Conservation (phyloP, 1,140 invertebrate genomes). For the Cydia splendana region DNA sequence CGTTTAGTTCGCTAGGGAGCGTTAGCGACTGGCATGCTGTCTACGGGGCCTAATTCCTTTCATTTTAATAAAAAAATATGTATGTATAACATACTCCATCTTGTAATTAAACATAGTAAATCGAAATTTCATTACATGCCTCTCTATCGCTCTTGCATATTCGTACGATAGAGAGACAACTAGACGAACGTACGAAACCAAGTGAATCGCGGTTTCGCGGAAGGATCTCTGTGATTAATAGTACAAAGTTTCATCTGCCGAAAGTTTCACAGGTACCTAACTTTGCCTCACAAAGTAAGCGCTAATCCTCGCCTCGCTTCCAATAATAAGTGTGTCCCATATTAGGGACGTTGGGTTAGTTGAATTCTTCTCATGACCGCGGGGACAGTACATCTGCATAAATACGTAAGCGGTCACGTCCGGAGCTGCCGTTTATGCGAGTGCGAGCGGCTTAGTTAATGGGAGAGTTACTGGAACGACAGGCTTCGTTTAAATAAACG, state of each 20-base stretch:
- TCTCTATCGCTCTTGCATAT: too few species aligned
- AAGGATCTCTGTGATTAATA: background rate
- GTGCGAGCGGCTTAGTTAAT: constrained; percentile 52
- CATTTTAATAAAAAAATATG: too few species aligned
- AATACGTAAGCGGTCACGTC: constrained; percentile 73
- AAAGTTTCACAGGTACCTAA: background rate
- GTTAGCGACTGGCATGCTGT: too few species aligned
- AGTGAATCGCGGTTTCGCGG: too few species aligned
- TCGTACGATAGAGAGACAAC: too few species aligned
- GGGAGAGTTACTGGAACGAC: constrained; percentile 36
- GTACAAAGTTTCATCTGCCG: background rate
- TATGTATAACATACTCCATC: too few species aligned
- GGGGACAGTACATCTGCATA: constrained; percentile 65
- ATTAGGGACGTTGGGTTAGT: constrained; percentile 49
- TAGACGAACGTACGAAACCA: too few species aligned
- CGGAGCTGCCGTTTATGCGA: constrained; percentile 48
- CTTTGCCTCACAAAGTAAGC: constrained; percentile 2
- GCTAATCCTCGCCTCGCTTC: constrained; percentile 58
- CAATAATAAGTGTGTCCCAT: constrained; percentile 61
- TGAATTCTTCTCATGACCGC: constrained; percentile 61
- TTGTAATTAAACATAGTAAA: too few species aligned
- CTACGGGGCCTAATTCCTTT: too few species aligned
- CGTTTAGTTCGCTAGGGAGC: too few species aligned
- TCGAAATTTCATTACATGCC: too few species aligned
- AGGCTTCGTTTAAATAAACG: background rate